Evolutionary conservation across 1,140 invertebrate genomes (phyloP), one percentile per base, ranked within the genome.

Genomic region (Atopsyche davidsoni): DNA sequence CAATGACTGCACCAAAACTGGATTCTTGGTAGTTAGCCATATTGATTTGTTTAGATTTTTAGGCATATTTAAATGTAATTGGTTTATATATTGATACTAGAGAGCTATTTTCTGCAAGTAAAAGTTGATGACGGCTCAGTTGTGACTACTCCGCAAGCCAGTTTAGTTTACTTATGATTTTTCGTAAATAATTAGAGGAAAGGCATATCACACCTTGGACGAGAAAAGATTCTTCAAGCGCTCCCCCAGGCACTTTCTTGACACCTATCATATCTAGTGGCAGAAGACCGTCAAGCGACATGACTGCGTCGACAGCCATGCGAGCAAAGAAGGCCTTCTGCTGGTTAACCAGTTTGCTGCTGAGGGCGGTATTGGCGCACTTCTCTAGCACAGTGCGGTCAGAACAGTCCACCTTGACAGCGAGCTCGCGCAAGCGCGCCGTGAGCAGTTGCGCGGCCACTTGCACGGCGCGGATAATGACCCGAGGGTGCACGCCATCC

Each of bases 221-320:
- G 2, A 99, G 75, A 54, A 86, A 71, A 0, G 96, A 98, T 64
- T 99, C 95, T 79, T 96, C 90, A 7, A 98, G 66, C 3, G 87
- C 89, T 53, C 96, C 96, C 42, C 96, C 96, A n/a, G 83, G 77
- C 11, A 98, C 89, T 74, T 99, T 98, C 74, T 99, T 99, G 51
- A 99, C 96, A 45, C 97, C 96, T 69, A 99, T 99, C 96, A 99
- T 99, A 65, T 98, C 96, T 10, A 99, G 73, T 0, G 96, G 95
- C 53, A 98, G 70, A 24, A 98, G 75, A 0, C 64, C 72, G 68
- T 99, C 96, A 47, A 99, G 73, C 22, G 85, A 79, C 56, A 95
- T 78, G 1, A 99, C 96, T 55, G 96, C 96, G 68, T 98, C 93
- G 0, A 99, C 96, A 6, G 98, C 96, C 82, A 99, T 94, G 63